phyloP scores from a whole-genome alignment of 2,888 invertebrate species.

The Myopa testacea region DNA sequence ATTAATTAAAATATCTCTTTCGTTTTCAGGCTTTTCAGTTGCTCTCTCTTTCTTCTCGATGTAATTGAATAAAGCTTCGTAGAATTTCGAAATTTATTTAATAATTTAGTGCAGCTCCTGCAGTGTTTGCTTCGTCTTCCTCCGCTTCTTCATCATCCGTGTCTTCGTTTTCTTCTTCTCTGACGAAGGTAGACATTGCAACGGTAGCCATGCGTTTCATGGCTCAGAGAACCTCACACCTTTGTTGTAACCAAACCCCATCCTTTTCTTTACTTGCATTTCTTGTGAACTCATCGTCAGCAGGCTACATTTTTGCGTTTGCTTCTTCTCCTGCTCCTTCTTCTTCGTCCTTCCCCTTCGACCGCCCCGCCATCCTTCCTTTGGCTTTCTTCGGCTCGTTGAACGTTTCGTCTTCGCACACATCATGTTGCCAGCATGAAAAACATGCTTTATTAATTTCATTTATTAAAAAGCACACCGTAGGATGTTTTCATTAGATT shows the following conservation, averaged over 20 bases:
- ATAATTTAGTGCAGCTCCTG: slow-evolving; percentile 45
- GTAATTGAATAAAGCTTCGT: slow-evolving; percentile 50
- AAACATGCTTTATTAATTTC: slow-evolving; percentile 61
- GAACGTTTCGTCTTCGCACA: too few relatives aligned
- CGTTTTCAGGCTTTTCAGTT: slow-evolving; percentile 14
- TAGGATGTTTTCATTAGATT: slow-evolving; percentile 51
- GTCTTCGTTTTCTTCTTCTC: too few relatives aligned
- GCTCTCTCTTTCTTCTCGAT: slow-evolving; percentile 39
- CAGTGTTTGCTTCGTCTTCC: not conserved
- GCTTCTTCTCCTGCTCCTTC: not conserved
- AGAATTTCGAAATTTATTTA: slow-evolving; percentile 47
- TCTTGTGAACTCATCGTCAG: not conserved
- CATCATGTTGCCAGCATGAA: slow-evolving; percentile 30
- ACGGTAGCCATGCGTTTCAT: too few relatives aligned
- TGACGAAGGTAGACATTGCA: too few relatives aligned
- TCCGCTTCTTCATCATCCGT: not conserved
- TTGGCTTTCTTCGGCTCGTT: too few relatives aligned
- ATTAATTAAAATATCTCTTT: slow-evolving; percentile 23
- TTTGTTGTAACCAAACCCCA: not conserved
- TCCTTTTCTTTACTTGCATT: not conserved
- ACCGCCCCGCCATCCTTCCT: not conserved
- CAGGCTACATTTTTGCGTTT: not conserved
- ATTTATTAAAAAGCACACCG: slow-evolving; percentile 59
- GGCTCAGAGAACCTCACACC: too few relatives aligned
- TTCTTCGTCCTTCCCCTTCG: not conserved